These are phyloP conservation scores for Mechanitis messenoides DNA, from an alignment of 2,888 invertebrate genomes.

Conservation along the genomic window DNA sequence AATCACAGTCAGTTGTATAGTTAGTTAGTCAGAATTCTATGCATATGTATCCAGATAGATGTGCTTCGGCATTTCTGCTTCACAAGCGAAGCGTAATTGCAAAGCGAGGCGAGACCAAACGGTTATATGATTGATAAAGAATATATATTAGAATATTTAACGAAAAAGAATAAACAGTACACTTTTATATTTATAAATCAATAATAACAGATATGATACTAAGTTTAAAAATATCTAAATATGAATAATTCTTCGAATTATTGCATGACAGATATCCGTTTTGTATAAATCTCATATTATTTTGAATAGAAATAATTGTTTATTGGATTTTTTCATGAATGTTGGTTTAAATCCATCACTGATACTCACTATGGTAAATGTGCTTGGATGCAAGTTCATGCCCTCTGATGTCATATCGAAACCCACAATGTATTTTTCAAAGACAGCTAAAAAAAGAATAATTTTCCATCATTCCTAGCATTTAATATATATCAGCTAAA, in stretches of 20 bases:
- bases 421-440: too few species aligned
- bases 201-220: too few species aligned
- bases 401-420: too few species aligned
- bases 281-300: neutral
- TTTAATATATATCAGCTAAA: too few species aligned
- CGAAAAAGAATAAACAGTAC: too few species aligned
- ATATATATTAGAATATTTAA: neutral
- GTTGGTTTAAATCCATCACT: conserved; percentile 28
- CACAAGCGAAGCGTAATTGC: conserved; percentile 3
- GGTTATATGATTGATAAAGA: neutral
- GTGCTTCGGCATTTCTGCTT: conserved; percentile 3
- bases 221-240: too few species aligned
- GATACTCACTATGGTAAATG: conserved; percentile 17
- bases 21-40: neutral
- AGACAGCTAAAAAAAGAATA: too few species aligned
- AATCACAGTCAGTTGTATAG: conserved; percentile 12
- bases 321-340: conserved; percentile 29
- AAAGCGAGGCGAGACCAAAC: neutral
- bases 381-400: neutral
- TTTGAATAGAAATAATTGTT: neutral
- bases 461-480: too few species aligned
- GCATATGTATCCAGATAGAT: neutral
- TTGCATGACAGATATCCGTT: neutral
- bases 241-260: too few species aligned
- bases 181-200: too few species aligned